Conservation (phyloP, 2,113 vertebrate genomes). For the Chaenocephalus aceratus region DNA sequence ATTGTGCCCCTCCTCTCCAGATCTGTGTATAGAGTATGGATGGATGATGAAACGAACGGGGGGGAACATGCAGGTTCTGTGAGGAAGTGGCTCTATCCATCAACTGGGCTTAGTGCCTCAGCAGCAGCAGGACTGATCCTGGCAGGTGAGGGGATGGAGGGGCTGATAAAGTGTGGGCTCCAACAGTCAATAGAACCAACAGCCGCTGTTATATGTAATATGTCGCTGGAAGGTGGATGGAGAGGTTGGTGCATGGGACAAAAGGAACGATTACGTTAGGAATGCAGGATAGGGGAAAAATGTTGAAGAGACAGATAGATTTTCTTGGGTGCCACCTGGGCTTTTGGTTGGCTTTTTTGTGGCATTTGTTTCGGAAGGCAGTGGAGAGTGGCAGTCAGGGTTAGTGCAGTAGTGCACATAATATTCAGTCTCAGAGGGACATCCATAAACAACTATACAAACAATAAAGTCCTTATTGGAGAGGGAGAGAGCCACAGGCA, state of each 20-base stretch:
- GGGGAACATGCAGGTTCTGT: conserved; percentile 51
- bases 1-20: conserved; percentile 71
- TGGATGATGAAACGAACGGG: conserved; percentile 68
- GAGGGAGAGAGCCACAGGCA: conserved; percentile 69
- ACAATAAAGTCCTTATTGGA: conserved; percentile 78
- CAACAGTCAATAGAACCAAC: conserved; percentile 90
- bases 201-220: conserved; percentile 75
- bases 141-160: conserved; percentile 88
- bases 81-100: conserved; percentile 79
- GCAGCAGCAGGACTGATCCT: conserved; percentile 84
- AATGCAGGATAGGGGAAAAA: conserved; percentile 33
- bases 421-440: conserved; percentile 65
- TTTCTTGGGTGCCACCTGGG: neutral
- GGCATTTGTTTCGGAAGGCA: neutral
- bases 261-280: conserved; percentile 45
- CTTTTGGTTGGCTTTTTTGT: conserved; percentile 20
- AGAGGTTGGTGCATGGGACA: conserved; percentile 64
- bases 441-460: conserved; percentile 79
- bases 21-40: conserved; percentile 65
- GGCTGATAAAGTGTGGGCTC: conserved; percentile 88
- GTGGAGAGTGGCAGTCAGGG: conserved; percentile 9
- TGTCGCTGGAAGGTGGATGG: conserved; percentile 87
- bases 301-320: conserved; percentile 28
- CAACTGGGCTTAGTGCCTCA: conserved; percentile 86
- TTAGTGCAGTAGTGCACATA: conserved; percentile 48